Base-by-base conservation (phyloP, 2,113 vertebrate species). In the Miniopterus natalensis region DNA sequence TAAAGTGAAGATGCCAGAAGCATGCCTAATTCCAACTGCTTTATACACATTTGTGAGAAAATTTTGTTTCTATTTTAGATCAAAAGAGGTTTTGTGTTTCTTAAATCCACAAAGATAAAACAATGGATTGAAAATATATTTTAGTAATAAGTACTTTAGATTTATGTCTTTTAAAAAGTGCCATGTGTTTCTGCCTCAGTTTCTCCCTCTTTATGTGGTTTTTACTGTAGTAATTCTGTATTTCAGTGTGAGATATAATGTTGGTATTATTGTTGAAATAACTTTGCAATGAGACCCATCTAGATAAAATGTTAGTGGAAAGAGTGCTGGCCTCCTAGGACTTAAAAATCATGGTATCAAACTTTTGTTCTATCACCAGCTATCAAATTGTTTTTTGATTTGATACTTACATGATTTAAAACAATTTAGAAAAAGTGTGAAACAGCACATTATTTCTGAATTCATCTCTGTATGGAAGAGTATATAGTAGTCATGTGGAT, bases 1-100 rank as follows among this genome's bases (percentile, higher is more conserved):
- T 96, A 97, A 98, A 98, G 96, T 83, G 93, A 97, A 93, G 92
- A 95, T 77, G 95, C 87, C 75, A 90, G 77, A 90, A 81, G 27
- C 70, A 90, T 51, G 65, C 25, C 61, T 90, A 86, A 61, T 97
- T 97, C 93, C 90, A 95, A 65, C 88, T 80, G 94, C 93, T 78
- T 97, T 97, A 75, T 68, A 90, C 51, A 95, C 66, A 80, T 87
- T 93, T 79, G 79, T n/a, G 11, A 92, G 59, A 88, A 84, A 71
- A 42, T 31, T 53, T 13, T 88, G 3, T 80, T 83, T 84, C 80
- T 45, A 29, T 57, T 96, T 49, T 73, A 29, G 8, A 85, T 73
- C 66, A 65, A 51, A 93, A 68, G 65, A 81, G 4, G 23, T 81
- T 92, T 88, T 45, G 10, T 90, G 36, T 92, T 92, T 92, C 49